Conservation (phyloP, 2,888 invertebrate genomes). For the Yponomeuta evonymella region DNA sequence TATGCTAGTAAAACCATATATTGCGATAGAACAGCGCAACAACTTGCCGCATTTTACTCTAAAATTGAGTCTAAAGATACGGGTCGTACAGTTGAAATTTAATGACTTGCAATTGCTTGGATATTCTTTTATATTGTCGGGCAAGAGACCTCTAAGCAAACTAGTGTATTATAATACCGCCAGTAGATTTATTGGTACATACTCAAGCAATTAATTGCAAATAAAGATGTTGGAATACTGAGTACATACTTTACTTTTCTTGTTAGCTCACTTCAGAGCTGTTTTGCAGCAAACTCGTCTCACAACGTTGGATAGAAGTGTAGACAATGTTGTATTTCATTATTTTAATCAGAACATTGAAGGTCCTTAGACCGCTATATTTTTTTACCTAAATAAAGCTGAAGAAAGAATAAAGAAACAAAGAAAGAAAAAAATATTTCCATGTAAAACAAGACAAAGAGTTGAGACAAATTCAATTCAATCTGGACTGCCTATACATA, state of each 20-base stretch:
- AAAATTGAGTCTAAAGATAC: constrained; percentile 19
- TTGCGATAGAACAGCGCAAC: neutral
- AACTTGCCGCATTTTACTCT: constrained; percentile 16
- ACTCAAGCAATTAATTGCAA: constrained; percentile 54
- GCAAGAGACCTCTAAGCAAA: constrained; percentile 45
- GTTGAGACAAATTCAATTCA: no score
- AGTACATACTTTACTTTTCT: constrained; percentile 25
- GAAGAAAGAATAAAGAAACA: neutral
- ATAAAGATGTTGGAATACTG: constrained; percentile 53
- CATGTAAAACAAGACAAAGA: no score
- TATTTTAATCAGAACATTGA: neutral
- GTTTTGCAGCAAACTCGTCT: neutral
- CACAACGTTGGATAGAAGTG: neutral
- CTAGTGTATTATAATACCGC: constrained; percentile 52
- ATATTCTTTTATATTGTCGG: constrained; percentile 27
- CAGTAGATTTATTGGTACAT: constrained; percentile 58
- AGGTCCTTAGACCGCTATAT: no score
- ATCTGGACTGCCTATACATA: no score
- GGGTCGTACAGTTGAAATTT: constrained; percentile 25
- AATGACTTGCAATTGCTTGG: constrained; percentile 7
- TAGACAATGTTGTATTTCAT: neutral
- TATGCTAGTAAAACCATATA: constrained; percentile 26
- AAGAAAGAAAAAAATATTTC: neutral
- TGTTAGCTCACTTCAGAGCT: neutral
- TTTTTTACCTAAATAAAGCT: no score